Percentiles rank a stretch among this genome's conserved stretches.
These are phyloP conservation scores for Paramormyrops hopkinsi DNA, from an alignment of 2,797 vertebrate species.

Conservation along the genomic window DNA sequence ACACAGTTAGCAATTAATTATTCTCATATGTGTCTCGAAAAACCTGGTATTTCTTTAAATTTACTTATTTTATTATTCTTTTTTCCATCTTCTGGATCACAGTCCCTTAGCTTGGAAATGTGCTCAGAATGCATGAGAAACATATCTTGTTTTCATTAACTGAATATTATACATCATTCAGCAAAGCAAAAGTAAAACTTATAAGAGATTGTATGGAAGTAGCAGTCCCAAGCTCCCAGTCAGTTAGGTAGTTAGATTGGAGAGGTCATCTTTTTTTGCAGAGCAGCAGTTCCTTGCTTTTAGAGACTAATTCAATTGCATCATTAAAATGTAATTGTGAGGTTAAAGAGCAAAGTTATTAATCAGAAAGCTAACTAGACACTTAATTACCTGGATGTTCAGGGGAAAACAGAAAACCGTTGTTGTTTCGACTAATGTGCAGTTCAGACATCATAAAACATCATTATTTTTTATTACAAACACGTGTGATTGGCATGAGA, in stretches of 20 bases:
- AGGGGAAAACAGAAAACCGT: background rate
- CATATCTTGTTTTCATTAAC: background rate
- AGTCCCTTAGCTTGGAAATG: background rate
- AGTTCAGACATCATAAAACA: background rate
- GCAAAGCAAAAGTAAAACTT: background rate
- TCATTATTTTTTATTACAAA: background rate
- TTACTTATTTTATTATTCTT: background rate
- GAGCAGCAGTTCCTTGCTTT: background rate
- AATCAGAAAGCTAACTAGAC: background rate
- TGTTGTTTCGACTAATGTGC: background rate
- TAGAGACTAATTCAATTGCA: background rate
- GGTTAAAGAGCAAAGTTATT: background rate
- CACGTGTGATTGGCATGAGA: background rate
- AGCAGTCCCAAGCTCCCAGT: background rate
- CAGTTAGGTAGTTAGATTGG: background rate
- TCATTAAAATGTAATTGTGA: background rate
- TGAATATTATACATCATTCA: background rate
- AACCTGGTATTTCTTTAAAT: background rate
- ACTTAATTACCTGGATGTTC: background rate
- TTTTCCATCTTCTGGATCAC: background rate
- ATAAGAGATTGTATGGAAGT: background rate
- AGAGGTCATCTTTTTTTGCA: background rate
- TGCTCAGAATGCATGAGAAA: background rate
- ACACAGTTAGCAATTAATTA: background rate
- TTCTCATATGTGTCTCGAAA: background rate